These are phyloP conservation scores for Bolinopsis microptera DNA, from an alignment of 37 sponge, comb jelly and placozoan species.

Conservation along the genomic window DNA sequence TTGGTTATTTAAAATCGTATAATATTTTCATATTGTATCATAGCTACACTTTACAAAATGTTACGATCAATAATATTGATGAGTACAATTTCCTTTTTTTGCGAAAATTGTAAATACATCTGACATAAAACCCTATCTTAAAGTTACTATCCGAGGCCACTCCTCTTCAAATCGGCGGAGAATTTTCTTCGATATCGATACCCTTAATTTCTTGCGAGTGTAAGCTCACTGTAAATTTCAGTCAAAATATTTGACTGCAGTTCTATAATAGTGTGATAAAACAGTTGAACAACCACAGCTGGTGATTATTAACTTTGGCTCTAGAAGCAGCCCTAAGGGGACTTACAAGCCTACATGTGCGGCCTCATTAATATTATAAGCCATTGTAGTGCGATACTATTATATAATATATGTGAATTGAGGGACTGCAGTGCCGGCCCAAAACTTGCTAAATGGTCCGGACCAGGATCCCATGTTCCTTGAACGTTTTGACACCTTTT, in stretches of 20 bases:
- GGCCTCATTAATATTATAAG: background rate
- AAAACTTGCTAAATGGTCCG: background rate
- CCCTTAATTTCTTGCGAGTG: background rate
- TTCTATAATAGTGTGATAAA: too few relatives aligned
- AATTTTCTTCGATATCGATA: too few relatives aligned
- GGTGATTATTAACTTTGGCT: background rate
- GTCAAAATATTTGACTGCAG: background rate
- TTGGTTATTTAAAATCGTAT: background rate
- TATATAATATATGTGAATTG: background rate
- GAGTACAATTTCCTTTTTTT: too few relatives aligned
- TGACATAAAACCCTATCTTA: too few relatives aligned
- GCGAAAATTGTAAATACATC: too few relatives aligned
- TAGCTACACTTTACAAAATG: too few relatives aligned
- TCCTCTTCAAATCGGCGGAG: too few relatives aligned
- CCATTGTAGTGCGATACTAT: background rate
- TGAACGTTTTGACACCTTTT: background rate
- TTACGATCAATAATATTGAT: too few relatives aligned
- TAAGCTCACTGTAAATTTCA: background rate
- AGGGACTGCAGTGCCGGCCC: background rate
- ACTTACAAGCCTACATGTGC: background rate
- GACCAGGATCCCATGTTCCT: too few relatives aligned
- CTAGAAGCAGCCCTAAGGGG: background rate
- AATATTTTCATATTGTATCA: too few relatives aligned
- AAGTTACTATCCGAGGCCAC: too few relatives aligned
- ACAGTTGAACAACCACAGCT: background rate